Evolutionary conservation across 2,797 vertebrate genomes (phyloP).

Genomic region (Silurus lanzhouensis): DNA sequence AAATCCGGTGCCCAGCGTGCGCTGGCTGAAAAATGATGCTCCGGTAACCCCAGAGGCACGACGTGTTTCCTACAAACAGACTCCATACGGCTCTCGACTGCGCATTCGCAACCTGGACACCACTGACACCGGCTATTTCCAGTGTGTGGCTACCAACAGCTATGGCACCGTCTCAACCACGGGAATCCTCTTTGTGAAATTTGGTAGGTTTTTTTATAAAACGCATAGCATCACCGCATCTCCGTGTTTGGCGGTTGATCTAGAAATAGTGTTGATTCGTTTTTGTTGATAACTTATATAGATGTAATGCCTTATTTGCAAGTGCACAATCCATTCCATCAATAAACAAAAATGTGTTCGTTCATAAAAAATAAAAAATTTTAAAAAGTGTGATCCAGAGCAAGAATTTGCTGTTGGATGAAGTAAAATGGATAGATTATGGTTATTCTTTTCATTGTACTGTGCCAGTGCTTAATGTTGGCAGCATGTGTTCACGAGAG

Average conservation of each 20-base stretch:
- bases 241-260: background rate
- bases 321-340: slow-evolving; percentile 7
- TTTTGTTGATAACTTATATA: background rate
- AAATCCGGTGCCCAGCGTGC: slow-evolving; percentile 82
- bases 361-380: background rate
- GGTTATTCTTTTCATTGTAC: slow-evolving; percentile 11
- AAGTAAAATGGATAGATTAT: slow-evolving; percentile 29
- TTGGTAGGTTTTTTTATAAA: slow-evolving; percentile 77
- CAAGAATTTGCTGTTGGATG: slow-evolving; percentile 12
- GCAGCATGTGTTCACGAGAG: slow-evolving; percentile 51
- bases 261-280: slow-evolving; percentile 14
- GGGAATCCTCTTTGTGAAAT: slow-evolving; percentile 94
- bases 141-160: slow-evolving; percentile 88
- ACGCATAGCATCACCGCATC: background rate
- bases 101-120: slow-evolving; percentile 96
- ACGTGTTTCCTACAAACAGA: slow-evolving; percentile 86
- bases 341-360: slow-evolving; percentile 30
- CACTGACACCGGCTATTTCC: slow-evolving; percentile 97
- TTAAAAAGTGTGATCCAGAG: background rate
- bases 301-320: slow-evolving; percentile 19
- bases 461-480: slow-evolving; percentile 55
- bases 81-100: slow-evolving; percentile 86
- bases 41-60: slow-evolving; percentile 93
- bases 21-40: slow-evolving; percentile 97
- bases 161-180: slow-evolving; percentile 90